Percentiles rank a stretch among this genome's conserved stretches.
Evolutionary conservation across 2,797 vertebrate genomes (phyloP).

Genomic region (Pangasius mekongensis): DNA sequence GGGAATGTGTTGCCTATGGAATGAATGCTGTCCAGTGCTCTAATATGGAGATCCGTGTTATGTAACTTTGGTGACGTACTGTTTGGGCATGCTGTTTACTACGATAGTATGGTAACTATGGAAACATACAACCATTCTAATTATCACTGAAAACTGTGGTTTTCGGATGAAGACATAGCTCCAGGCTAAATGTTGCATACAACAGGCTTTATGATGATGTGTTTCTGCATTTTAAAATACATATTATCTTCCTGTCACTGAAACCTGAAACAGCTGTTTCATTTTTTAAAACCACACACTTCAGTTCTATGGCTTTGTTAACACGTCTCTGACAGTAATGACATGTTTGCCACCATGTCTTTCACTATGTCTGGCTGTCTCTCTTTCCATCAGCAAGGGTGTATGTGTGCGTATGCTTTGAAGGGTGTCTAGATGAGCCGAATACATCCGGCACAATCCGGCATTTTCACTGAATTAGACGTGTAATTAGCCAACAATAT

Average conservation of each 20-base stretch:
- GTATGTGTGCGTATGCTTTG: background rate
- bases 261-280: slow-evolving; percentile 19
- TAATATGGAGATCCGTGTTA: background rate
- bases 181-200: background rate
- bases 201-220: background rate
- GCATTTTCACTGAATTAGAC: background rate
- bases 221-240: slow-evolving; percentile 7
- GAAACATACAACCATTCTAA: background rate
- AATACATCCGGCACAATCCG: background rate
- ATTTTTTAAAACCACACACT: slow-evolving; percentile 17
- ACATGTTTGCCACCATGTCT: background rate
- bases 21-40: background rate
- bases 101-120: background rate
- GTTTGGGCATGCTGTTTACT: background rate
- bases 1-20: background rate
- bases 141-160: background rate
- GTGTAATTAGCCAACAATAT: background rate
- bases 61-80: background rate
- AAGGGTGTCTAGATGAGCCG: background rate
- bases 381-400: background rate
- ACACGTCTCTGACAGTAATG: slow-evolving; percentile 6
- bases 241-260: background rate
- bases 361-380: background rate
- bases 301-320: background rate
- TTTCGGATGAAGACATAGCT: background rate